Evolutionary conservation across 2,113 vertebrate genomes (phyloP), one percentile per base, ranked within the genome.

Genomic region (Copsychus sechellarum): DNA sequence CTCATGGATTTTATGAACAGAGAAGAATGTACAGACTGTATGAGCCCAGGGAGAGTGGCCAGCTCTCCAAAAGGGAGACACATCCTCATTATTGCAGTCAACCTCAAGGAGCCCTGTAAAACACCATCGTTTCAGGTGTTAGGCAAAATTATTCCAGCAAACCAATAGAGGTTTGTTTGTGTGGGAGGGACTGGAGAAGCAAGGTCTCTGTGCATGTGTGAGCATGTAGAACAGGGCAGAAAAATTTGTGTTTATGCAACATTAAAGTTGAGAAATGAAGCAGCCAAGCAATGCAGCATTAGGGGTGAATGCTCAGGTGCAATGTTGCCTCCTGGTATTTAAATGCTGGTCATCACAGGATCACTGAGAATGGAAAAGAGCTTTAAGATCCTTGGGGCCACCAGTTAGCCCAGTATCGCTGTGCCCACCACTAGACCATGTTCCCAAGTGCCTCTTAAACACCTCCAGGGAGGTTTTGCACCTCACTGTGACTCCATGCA

Each of bases 231-330:
- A 40, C 11, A 40, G 56, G 43, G 79, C 56, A 92, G 74, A 60
- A 94, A 86, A 92, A 64, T 38, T 51, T 24, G 64, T 93, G 93
- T 92, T 96, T 95, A 83, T 91, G 88, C 90, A 95, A 88, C 72
- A 83, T 24, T 81, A 5, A 90, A 62, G 80, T 23, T 94, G 93
- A 67, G 94, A 96, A 93, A 92, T 20, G 71, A 88, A 81, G 88
- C 93, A 88, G 65, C 38, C 93, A 67, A 95, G 94, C 77, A 83
- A 7, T 4, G 36, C 56, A 56, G 82, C 0, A 1, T 74, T 40
- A 88, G 69, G 85, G 79, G 36, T 94, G 92, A 95, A 29, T 26
- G 81, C 85, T 90, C 85, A 40, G 56, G 85, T 42, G 67, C 65
- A 73, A 74, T 34, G 56, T 28, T 83, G n/a, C 72, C 51, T 93